Percentiles rank a stretch among this genome's conserved stretches.
Evolutionary conservation across 2,797 vertebrate species (phyloP).

Genomic region (Cuniculus paca): DNA sequence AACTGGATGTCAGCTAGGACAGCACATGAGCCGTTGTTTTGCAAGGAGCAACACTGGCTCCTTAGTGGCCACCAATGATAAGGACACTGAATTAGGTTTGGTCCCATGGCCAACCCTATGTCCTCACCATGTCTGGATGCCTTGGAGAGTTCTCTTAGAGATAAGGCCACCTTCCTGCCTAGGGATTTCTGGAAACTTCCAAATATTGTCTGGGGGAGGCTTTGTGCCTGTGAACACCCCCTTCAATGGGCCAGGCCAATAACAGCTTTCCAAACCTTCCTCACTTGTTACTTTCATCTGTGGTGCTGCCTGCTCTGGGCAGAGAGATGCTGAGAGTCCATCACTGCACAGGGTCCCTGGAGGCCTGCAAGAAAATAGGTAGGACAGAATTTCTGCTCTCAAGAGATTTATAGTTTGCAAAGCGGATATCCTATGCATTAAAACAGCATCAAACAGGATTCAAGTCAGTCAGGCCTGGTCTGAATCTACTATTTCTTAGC

Average conservation of each 20-base stretch:
- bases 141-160: slow-evolving; percentile 15
- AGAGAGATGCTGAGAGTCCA: neutral
- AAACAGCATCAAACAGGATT: neutral
- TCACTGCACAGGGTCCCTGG: neutral
- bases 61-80: neutral
- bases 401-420: neutral
- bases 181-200: slow-evolving; percentile 46
- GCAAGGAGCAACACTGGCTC: neutral
- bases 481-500: slow-evolving; percentile 16
- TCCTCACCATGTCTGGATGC: neutral
- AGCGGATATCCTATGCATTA: neutral
- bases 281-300: neutral
- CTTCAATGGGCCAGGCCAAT: neutral
- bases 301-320: neutral
- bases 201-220: neutral
- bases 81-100: neutral
- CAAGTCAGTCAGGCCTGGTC: neutral
- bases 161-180: neutral
- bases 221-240: neutral
- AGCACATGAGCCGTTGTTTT: neutral
- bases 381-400: slow-evolving; percentile 1
- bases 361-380: neutral
- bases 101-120: neutral
- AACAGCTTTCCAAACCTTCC: neutral
- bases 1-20: neutral